A percentile compares a stretch with the other conserved stretches of the same genome.
phyloP scores from a whole-genome alignment of 2,888 invertebrate genomes.

The Ectemnius lituratus region DNA sequence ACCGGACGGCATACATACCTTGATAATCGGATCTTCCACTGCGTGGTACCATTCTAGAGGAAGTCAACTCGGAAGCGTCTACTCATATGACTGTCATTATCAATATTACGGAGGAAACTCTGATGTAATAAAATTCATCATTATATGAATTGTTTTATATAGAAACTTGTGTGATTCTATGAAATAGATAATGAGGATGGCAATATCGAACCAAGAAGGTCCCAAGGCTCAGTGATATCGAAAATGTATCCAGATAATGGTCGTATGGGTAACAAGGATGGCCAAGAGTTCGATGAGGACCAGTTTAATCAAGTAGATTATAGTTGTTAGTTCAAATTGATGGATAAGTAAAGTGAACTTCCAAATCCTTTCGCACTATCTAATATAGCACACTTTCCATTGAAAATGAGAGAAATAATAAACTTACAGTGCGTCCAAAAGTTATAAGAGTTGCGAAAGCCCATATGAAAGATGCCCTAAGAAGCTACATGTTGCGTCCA shows the following conservation, averaged over 20 bases:
- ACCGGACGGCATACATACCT: constrained; percentile 80
- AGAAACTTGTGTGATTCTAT: too few relatives aligned
- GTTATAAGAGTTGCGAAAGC: constrained; percentile 76
- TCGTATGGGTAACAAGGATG: neutral
- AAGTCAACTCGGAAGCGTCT: constrained; percentile 21
- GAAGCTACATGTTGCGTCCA: constrained; percentile 81
- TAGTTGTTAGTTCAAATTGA: constrained; percentile 57
- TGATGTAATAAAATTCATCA: too few relatives aligned
- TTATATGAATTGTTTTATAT: too few relatives aligned
- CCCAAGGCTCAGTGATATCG: neutral
- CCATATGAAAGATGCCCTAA: constrained; percentile 78
- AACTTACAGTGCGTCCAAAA: constrained; percentile 78
- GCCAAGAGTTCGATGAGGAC: neutral
- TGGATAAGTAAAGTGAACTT: too few relatives aligned
- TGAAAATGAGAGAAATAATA: neutral
- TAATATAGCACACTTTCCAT: too few relatives aligned
- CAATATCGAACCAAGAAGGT: too few relatives aligned
- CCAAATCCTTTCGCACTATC: too few relatives aligned
- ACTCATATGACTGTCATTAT: too few relatives aligned
- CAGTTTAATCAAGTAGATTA: constrained; percentile 62
- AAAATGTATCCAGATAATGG: neutral
- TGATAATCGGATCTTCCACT: constrained; percentile 66
- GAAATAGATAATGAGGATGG: too few relatives aligned
- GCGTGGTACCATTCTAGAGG: constrained; percentile 67
- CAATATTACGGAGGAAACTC: too few relatives aligned